These are phyloP conservation scores for Trinorchestia longiramus DNA, from an alignment of 1,140 invertebrate species.

Conservation along the genomic window DNA sequence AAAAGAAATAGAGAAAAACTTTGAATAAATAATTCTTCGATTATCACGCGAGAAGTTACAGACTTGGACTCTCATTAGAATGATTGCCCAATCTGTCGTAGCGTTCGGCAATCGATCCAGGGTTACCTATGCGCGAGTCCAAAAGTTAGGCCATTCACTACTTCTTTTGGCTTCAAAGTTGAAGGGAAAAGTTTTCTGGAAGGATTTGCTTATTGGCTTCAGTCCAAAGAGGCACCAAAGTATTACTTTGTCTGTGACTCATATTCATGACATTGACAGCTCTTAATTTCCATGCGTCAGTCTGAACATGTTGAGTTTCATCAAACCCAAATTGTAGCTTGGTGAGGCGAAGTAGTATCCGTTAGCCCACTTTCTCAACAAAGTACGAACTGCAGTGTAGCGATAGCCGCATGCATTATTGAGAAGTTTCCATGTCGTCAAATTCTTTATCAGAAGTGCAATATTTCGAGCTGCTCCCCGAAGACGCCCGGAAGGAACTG, in stretches of 20 bases:
- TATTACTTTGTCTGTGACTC: background rate
- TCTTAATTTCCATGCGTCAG: background rate
- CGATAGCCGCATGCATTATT: conserved; percentile 49
- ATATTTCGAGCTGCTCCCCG: conserved; percentile 48
- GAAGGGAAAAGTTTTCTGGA: conserved; percentile 12
- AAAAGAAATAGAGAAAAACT: background rate
- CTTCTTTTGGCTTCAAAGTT: conserved; percentile 39
- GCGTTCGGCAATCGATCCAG: conserved; percentile 5
- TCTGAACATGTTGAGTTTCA: background rate
- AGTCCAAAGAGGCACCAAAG: background rate
- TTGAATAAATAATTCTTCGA: background rate
- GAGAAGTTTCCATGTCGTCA: conserved; percentile 52
- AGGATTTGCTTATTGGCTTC: conserved; percentile 48
- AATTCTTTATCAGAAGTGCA: conserved; percentile 54
- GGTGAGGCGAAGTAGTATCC: background rate
- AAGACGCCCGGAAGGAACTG: conserved; percentile 45
- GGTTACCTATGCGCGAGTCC: conserved; percentile 39
- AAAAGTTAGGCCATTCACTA: conserved; percentile 48
- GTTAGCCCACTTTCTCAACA: background rate
- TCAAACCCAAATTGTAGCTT: background rate
- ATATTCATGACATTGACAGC: background rate
- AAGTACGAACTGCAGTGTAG: conserved; percentile 9
- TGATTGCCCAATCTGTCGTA: conserved; percentile 37
- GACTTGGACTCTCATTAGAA: conserved; percentile 30
- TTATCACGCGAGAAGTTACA: background rate